A percentile compares a stretch with the other conserved stretches of the same genome.
These are phyloP conservation scores for Atopsyche davidsoni DNA, from an alignment of 1,140 invertebrate species.

Conservation along the genomic window DNA sequence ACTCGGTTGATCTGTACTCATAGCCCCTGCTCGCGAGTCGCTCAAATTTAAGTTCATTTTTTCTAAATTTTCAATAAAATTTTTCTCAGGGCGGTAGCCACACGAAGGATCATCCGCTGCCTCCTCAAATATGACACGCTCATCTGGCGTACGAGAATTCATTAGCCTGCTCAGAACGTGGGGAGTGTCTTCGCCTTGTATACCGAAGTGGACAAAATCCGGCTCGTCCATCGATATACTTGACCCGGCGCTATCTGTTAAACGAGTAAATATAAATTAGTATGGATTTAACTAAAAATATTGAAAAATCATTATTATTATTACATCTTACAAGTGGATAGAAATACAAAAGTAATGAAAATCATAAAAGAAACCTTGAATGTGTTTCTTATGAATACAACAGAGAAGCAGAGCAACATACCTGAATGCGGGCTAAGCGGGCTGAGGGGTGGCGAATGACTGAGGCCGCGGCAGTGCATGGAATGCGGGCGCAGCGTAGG, in stretches of 20 bases:
- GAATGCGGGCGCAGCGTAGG: slow-evolving; percentile 46
- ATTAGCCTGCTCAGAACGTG: slow-evolving; percentile 38
- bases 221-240: slow-evolving; percentile 63
- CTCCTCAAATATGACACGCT: slow-evolving; percentile 56
- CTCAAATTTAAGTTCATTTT: neutral
- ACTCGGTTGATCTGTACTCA: slow-evolving; percentile 13
- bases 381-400: neutral
- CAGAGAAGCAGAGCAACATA: slow-evolving; percentile 10
- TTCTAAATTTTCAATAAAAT: slow-evolving; percentile 4
- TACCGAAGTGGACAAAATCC: slow-evolving; percentile 31
- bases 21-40: slow-evolving; percentile 6
- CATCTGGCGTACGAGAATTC: slow-evolving; percentile 58
- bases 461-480: slow-evolving; percentile 47
- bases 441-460: slow-evolving; percentile 61
- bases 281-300: too few species aligned
- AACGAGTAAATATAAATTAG: slow-evolving; percentile 56
- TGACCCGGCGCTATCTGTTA: slow-evolving; percentile 61
- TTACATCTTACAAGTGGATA: too few species aligned
- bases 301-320: too few species aligned
- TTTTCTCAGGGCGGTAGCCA: slow-evolving; percentile 30
- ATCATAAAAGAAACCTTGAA: slow-evolving; percentile 4
- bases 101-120: slow-evolving; percentile 46
- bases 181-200: slow-evolving; percentile 8
- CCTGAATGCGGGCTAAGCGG: slow-evolving; percentile 52
- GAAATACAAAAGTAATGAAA: too few species aligned